These are phyloP conservation scores for Tympanoctomys barrerae DNA, from an alignment of 2,797 vertebrate species.

Conservation along the genomic window DNA sequence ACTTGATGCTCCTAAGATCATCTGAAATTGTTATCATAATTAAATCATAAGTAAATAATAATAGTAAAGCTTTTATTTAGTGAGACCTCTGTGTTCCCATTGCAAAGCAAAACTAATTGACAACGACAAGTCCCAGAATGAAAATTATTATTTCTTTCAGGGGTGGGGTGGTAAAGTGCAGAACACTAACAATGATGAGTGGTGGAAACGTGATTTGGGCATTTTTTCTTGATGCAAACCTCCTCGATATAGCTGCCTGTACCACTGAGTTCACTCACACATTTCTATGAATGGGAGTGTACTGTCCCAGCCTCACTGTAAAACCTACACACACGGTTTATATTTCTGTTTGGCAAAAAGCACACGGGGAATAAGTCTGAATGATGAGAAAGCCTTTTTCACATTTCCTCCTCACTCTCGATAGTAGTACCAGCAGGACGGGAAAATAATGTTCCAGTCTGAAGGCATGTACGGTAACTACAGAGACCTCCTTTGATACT, in stretches of 20 bases:
- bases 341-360: slow-evolving; percentile 55
- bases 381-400: slow-evolving; percentile 74
- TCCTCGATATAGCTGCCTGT: background rate
- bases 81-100: background rate
- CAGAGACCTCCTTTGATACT: slow-evolving; percentile 84
- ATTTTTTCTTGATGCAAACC: background rate
- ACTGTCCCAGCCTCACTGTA: background rate
- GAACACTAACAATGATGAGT: background rate
- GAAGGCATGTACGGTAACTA: slow-evolving; percentile 81
- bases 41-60: background rate
- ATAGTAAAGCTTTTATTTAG: background rate
- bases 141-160: background rate
- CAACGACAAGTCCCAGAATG: background rate
- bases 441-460: slow-evolving; percentile 78
- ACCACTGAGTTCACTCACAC: background rate
- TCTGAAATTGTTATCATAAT: slow-evolving; percentile 12
- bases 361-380: slow-evolving; percentile 49
- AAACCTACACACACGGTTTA: background rate
- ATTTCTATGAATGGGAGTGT: background rate
- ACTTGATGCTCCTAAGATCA: background rate
- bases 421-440: slow-evolving; percentile 75
- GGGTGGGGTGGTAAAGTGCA: background rate
- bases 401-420: slow-evolving; percentile 74
- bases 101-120: slow-evolving; percentile 36
- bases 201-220: slow-evolving; percentile 12